A percentile compares a stretch with the other conserved stretches of the same genome.
Evolutionary conservation across 1,140 invertebrate species (phyloP).

Genomic region (Eumaeus atala): DNA sequence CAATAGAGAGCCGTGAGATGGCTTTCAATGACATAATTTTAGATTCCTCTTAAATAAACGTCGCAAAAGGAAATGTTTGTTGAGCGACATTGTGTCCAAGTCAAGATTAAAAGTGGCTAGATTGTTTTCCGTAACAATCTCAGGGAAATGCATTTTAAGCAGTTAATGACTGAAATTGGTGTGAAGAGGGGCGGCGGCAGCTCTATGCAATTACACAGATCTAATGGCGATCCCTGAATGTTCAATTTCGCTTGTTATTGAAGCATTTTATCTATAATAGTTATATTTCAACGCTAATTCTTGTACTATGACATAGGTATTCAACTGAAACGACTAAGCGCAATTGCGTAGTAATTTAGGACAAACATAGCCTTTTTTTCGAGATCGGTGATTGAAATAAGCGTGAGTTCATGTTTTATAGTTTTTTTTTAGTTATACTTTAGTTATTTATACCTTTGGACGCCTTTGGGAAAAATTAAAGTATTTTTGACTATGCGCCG

Average conservation of each 20-base stretch:
- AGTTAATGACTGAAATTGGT: constrained; percentile 61
- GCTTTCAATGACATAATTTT: not conserved
- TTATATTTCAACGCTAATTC: too few relatives aligned
- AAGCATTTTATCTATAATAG: constrained; percentile 27
- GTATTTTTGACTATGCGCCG: too few relatives aligned
- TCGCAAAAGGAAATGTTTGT: constrained; percentile 9
- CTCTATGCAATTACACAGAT: constrained; percentile 58
- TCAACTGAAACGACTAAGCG: too few relatives aligned
- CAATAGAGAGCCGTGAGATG: too few relatives aligned
- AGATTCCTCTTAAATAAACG: constrained; percentile 6
- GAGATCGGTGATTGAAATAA: too few relatives aligned
- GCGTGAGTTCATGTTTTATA: too few relatives aligned
- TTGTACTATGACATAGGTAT: not conserved
- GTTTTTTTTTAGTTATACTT: too few relatives aligned
- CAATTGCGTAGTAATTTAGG: too few relatives aligned
- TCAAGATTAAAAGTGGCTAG: constrained; percentile 44
- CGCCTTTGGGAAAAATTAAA: too few relatives aligned
- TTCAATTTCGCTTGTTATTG: constrained; percentile 46
- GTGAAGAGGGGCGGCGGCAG: constrained; percentile 49
- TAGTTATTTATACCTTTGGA: too few relatives aligned
- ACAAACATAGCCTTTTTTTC: too few relatives aligned
- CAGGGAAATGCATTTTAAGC: constrained; percentile 58
- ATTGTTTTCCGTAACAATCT: constrained; percentile 53
- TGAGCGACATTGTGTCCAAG: constrained; percentile 20
- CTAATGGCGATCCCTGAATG: constrained; percentile 43